Conservation (phyloP, 2,113 vertebrate species). For the Tachycineta bicolor region DNA sequence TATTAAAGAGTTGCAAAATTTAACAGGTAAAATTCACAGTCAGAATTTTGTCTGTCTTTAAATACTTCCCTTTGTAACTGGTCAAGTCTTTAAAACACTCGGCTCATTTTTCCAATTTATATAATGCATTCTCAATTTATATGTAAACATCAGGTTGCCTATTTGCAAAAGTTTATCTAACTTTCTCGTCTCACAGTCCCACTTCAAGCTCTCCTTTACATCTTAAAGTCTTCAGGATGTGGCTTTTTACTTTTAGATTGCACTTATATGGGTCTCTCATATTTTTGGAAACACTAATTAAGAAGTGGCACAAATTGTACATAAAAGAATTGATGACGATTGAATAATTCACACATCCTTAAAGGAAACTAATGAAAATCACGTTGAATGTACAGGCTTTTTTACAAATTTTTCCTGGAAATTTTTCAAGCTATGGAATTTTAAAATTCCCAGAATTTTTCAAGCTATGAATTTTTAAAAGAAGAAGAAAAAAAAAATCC, state of each 20-base stretch:
- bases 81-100: background rate
- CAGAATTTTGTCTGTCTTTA: background rate
- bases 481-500: background rate
- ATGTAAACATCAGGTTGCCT: background rate
- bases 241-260: constrained; percentile 29
- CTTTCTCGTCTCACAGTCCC: background rate
- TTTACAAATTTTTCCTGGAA: background rate
- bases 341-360: constrained; percentile 16
- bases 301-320: constrained; percentile 74
- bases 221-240: constrained; percentile 29
- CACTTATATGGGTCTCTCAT: constrained; percentile 63
- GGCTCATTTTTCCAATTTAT: background rate
- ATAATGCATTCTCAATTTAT: background rate
- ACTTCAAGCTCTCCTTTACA: background rate
- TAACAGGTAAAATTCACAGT: background rate
- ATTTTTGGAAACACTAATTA: constrained; percentile 71
- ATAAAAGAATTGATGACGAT: constrained; percentile 63
- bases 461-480: constrained; percentile 29
- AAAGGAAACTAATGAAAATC: constrained; percentile 69
- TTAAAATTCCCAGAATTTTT: constrained; percentile 53
- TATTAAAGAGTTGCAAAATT: background rate
- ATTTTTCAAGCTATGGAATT: constrained; percentile 36
- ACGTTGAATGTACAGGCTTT: background rate
- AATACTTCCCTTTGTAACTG: background rate
- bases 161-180: background rate